Evolutionary conservation across 2,113 vertebrate species (phyloP).

Genomic region (Silurus meridionalis): DNA sequence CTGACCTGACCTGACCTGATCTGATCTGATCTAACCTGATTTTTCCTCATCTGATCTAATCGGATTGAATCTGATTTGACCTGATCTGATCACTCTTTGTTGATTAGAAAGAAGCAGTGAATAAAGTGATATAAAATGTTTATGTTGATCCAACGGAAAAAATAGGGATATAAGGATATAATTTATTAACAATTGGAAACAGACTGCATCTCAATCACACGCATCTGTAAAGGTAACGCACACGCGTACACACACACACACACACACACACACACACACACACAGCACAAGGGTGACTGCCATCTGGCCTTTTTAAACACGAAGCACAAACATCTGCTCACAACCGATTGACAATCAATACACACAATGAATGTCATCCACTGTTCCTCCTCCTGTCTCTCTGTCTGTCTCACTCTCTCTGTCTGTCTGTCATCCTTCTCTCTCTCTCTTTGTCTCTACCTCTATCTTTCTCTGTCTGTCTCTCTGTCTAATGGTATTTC

Average conservation of each 20-base stretch:
- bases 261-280: conserved; percentile 6
- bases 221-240: background rate
- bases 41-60: no score
- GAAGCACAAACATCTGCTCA: conserved; percentile 24
- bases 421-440: background rate
- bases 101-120: background rate
- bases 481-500: background rate
- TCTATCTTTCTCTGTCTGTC: background rate
- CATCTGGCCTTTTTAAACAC: conserved; percentile 35
- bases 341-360: conserved; percentile 17
- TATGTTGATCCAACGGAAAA: background rate
- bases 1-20: no score
- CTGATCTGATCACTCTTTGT: background rate
- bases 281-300: conserved; percentile 14
- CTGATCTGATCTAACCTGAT: no score
- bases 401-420: background rate
- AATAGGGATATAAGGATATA: background rate
- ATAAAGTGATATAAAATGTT: background rate
- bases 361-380: conserved; percentile 7
- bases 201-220: background rate
- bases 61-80: background rate
- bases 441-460: background rate
- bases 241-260: background rate
- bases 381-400: background rate
- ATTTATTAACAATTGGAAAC: background rate